Conservation (phyloP, 2,888 invertebrate species). For the Sclerodermus sp. region DNA sequence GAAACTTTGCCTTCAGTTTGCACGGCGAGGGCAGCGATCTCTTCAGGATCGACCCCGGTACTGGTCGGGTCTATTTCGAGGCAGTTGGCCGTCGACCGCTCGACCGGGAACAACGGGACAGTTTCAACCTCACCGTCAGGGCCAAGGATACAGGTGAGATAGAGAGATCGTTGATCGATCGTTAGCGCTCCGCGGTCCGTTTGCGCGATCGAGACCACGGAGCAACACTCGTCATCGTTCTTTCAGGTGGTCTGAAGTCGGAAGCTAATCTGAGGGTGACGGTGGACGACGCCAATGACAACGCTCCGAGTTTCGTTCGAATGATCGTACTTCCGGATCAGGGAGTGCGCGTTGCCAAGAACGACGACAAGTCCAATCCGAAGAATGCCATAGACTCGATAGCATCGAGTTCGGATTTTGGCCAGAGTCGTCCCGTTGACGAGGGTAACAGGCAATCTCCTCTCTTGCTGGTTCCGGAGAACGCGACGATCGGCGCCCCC, state of each 20-base stretch:
- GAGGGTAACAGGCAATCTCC: conserved; percentile 58
- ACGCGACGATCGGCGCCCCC: conserved; percentile 69
- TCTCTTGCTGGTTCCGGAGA: conserved; percentile 72
- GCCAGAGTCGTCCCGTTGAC: neutral
- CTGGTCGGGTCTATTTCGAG: conserved; percentile 65
- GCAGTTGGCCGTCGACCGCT: conserved; percentile 60
- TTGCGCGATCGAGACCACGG: too few relatives aligned
- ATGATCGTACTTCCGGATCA: conserved; percentile 72
- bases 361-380: neutral
- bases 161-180: too few relatives aligned
- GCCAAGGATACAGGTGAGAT: conserved; percentile 68
- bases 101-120: conserved; percentile 73
- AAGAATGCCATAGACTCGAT: too few relatives aligned
- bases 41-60: conserved; percentile 69
- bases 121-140: conserved; percentile 71
- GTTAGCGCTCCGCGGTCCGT: too few relatives aligned
- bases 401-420: too few relatives aligned
- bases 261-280: conserved; percentile 72
- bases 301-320: conserved; percentile 71
- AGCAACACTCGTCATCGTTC: neutral
- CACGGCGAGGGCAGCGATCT: conserved; percentile 76
- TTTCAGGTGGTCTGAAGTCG: conserved; percentile 70
- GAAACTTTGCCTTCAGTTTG: conserved; percentile 69
- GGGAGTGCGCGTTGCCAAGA: conserved; percentile 64
- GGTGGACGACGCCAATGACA: conserved; percentile 81